These are phyloP conservation scores for Catocala fraxini DNA, from an alignment of 2,888 invertebrate genomes.

Conservation along the genomic window DNA sequence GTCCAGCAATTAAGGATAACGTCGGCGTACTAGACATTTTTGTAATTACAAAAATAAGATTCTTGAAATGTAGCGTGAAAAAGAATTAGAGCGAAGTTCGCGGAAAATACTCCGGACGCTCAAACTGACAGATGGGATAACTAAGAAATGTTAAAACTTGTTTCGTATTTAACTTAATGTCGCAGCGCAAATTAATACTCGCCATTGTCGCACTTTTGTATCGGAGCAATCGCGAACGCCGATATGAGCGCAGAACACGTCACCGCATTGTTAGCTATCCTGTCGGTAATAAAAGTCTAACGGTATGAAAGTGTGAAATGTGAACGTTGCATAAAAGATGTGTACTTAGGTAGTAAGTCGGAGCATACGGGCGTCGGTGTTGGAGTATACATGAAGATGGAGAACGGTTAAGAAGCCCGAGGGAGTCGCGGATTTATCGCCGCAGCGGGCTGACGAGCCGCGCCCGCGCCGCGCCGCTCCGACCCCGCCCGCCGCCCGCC, in stretches of 20 bases:
- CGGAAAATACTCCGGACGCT: constrained; percentile 77
- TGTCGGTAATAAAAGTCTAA: constrained; percentile 18
- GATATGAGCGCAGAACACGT: neutral
- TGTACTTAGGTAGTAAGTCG: constrained; percentile 36
- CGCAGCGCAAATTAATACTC: constrained; percentile 30
- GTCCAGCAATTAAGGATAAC: constrained; percentile 88
- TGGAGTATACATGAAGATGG: constrained; percentile 73
- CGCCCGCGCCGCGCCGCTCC: constrained; percentile 65
- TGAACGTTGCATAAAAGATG: constrained; percentile 44
- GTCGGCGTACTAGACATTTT: constrained; percentile 87
- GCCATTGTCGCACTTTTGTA: neutral
- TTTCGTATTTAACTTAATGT: constrained; percentile 57
- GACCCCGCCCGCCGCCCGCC: constrained; percentile 57
- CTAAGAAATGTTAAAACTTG: constrained; percentile 67
- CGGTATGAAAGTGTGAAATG: constrained; percentile 20
- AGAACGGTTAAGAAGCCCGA: constrained; percentile 80
- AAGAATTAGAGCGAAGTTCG: constrained; percentile 83
- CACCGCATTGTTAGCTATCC: constrained; percentile 3
- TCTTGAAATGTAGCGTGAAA: constrained; percentile 88
- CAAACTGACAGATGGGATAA: constrained; percentile 75
- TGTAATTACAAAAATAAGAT: constrained; percentile 88
- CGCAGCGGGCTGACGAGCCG: constrained; percentile 71
- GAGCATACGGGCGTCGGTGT: constrained; percentile 41
- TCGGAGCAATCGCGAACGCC: neutral
- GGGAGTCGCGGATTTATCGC: constrained; percentile 85